Percentiles rank a stretch among this genome's conserved stretches.
These are phyloP conservation scores for Ormyrus labotus DNA, from an alignment of 2,888 invertebrate genomes.

Conservation along the genomic window DNA sequence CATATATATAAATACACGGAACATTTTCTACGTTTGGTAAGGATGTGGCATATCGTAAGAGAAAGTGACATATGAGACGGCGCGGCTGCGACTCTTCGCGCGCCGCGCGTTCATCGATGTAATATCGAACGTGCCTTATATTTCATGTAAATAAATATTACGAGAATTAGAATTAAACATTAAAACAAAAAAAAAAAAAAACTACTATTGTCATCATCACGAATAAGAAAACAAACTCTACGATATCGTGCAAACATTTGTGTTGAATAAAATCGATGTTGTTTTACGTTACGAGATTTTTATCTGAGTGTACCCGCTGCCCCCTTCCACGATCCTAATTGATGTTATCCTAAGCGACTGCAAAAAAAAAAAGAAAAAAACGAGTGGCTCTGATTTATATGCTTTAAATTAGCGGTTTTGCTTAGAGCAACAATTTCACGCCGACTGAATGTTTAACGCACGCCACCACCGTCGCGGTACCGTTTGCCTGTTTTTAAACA, in stretches of 20 bases:
- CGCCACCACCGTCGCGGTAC: too few relatives aligned
- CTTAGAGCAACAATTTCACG: too few relatives aligned
- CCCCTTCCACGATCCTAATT: too few relatives aligned
- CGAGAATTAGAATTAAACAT: constrained; percentile 48
- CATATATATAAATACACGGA: constrained; percentile 53
- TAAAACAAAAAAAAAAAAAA: constrained; percentile 19
- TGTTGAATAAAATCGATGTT: constrained; percentile 75
- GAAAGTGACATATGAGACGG: constrained; percentile 65
- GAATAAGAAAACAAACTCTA: constrained; percentile 62
- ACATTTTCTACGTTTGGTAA: constrained; percentile 73
- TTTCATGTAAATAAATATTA: constrained; percentile 68
- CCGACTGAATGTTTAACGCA: too few relatives aligned
- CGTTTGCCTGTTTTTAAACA: too few relatives aligned
- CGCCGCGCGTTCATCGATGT: constrained; percentile 70
- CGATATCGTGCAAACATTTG: constrained; percentile 71
- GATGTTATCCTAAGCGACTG: too few relatives aligned
- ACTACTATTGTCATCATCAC: constrained; percentile 55
- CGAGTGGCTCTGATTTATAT: too few relatives aligned
- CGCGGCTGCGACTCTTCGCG: constrained; percentile 53
- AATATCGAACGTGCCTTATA: constrained; percentile 75
- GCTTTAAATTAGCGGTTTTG: too few relatives aligned
- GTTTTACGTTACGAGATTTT: constrained; percentile 70
- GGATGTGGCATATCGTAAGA: constrained; percentile 72
- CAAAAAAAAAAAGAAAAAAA: too few relatives aligned
- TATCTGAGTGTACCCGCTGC: neutral